Percentiles rank a stretch among this genome's conserved stretches.
Evolutionary conservation across 2,797 vertebrate genomes (phyloP).

Genomic region (Chaunax sp.): DNA sequence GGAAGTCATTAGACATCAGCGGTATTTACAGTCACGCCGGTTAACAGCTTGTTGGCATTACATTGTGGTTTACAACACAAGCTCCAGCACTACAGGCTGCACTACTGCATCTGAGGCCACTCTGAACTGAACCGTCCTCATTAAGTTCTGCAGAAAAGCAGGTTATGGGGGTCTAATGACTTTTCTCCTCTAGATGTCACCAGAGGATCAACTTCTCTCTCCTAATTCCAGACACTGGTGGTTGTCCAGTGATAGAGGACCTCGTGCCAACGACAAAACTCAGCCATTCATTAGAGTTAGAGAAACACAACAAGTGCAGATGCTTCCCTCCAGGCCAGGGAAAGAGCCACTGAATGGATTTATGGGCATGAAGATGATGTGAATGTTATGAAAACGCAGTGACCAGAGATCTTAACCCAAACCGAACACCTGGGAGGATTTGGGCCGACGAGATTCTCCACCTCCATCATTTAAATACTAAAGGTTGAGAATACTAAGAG

Average conservation of each 20-base stretch:
- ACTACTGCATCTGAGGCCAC: neutral
- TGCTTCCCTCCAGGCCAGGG: neutral
- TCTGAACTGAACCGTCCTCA: neutral
- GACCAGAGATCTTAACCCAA: neutral
- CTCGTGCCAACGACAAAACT: neutral
- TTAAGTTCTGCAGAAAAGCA: neutral
- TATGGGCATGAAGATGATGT: neutral
- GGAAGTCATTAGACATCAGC: neutral
- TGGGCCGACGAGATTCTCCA: no score
- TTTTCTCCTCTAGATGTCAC: slow-evolving; percentile 70
- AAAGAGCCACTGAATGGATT: neutral
- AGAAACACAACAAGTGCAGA: neutral
- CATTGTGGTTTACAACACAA: neutral
- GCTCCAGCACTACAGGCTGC: no score
- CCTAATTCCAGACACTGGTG: neutral
- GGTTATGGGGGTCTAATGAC: neutral
- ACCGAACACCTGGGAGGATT: neutral
- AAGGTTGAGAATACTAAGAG: no score
- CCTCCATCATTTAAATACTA: no score
- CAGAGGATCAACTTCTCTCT: slow-evolving; percentile 39
- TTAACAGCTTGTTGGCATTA: neutral
- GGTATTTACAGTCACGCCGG: no score
- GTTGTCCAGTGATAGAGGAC: neutral
- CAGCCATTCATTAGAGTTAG: neutral
- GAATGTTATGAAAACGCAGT: neutral